Conservation (phyloP, 2,797 vertebrate genomes). For the Silurus aristotelis region DNA sequence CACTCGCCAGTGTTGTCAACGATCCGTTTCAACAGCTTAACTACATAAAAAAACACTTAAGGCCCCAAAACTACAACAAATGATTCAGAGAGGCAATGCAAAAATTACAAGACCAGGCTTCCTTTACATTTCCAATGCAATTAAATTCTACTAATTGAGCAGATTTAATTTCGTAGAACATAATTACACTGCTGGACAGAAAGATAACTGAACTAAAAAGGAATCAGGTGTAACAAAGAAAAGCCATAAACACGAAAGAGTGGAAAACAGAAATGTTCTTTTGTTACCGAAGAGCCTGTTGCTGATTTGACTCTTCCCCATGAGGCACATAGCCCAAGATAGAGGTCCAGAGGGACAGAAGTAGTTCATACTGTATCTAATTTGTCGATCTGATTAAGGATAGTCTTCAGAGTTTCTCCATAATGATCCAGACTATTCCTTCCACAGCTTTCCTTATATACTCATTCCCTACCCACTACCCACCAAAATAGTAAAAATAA, state of each 20-base stretch:
- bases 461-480: conserved; percentile 44
- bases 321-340: conserved; percentile 80
- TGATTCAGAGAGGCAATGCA: neutral
- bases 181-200: neutral
- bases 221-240: neutral
- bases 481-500: conserved; percentile 64
- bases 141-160: neutral
- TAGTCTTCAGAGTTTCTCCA: neutral
- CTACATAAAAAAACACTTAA: conserved; percentile 4
- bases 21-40: conserved; percentile 25
- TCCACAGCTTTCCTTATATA: conserved; percentile 67
- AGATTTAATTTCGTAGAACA: neutral
- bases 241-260: neutral
- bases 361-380: conserved; percentile 68
- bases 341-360: conserved; percentile 69
- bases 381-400: neutral
- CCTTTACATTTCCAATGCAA: neutral
- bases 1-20: conserved; percentile 19
- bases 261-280: conserved; percentile 25
- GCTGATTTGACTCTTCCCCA: conserved; percentile 74
- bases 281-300: conserved; percentile 72
- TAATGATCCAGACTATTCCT: neutral
- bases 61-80: neutral
- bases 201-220: neutral
- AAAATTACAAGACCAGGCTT: neutral